A percentile compares a stretch with the other conserved stretches of the same genome.
These are phyloP conservation scores for Xenotilapia longispinis DNA, from an alignment of 2,113 vertebrate species.

Conservation along the genomic window DNA sequence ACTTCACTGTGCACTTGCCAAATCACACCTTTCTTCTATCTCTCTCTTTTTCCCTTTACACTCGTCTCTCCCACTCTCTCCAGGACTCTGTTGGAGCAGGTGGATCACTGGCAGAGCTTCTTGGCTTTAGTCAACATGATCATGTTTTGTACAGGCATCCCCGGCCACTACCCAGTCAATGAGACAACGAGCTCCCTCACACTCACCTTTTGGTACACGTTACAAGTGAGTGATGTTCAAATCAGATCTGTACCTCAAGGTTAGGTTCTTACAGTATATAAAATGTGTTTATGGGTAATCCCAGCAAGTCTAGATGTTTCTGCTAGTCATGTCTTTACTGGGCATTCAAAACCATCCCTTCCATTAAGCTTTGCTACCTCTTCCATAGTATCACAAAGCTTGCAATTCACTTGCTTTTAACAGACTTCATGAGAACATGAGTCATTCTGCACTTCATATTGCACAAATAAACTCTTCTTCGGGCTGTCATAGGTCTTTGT, in stretches of 20 bases:
- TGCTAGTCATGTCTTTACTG: background rate
- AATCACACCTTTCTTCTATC: background rate
- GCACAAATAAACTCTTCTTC: background rate
- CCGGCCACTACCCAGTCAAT: slow-evolving; percentile 96
- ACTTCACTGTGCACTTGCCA: background rate
- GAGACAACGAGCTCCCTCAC: slow-evolving; percentile 99
- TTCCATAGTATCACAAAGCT: background rate
- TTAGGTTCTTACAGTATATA: background rate
- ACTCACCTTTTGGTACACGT: slow-evolving; percentile 96
- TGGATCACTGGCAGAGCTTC: slow-evolving; percentile 98
- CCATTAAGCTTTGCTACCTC: background rate
- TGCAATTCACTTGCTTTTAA: background rate
- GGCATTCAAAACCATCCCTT: background rate
- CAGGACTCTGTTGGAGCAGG: slow-evolving; percentile 92
- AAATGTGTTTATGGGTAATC: background rate
- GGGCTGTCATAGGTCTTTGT: background rate
- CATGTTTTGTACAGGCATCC: slow-evolving; percentile 99
- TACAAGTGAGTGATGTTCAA: slow-evolving; percentile 76
- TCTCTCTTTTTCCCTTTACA: background rate
- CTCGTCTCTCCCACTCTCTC: background rate
- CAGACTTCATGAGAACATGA: background rate
- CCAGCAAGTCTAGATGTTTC: background rate
- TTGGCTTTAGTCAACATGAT: slow-evolving; percentile 98
- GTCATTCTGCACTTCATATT: background rate
- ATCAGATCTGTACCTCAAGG: background rate